Conservation (phyloP, 2,888 invertebrate genomes). For the Eilema depressum region DNA sequence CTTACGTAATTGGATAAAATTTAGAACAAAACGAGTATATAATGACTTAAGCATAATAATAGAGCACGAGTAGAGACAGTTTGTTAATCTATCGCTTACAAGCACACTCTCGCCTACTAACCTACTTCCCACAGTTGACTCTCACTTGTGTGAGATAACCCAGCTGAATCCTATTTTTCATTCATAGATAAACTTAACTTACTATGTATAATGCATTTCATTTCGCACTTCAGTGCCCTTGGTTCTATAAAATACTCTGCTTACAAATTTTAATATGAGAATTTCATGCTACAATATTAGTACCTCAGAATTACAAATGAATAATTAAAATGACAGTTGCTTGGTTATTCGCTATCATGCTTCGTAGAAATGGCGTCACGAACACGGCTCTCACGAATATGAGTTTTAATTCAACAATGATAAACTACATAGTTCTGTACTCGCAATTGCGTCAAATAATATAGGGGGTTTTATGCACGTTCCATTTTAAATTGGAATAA, state of each 20-base stretch:
- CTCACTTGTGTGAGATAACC: constrained; percentile 45
- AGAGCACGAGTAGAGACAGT: constrained; percentile 39
- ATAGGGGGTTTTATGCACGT: constrained; percentile 65
- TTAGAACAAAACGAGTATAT: not conserved
- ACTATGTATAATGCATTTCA: constrained; percentile 29
- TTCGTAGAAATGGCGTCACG: constrained; percentile 40
- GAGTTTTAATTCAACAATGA: constrained; percentile 40
- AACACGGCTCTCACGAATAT: constrained; percentile 32
- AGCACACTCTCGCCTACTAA: constrained; percentile 46
- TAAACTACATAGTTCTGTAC: constrained; percentile 41
- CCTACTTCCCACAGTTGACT: constrained; percentile 41
- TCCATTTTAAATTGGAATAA: constrained; percentile 75
- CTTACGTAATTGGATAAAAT: not conserved
- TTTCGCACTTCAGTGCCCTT: constrained; percentile 31
- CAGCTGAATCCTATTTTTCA: constrained; percentile 39
- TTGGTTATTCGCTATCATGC: constrained; percentile 46
- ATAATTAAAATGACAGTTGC: constrained; percentile 54
- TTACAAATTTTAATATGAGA: constrained; percentile 36
- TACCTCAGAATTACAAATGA: constrained; percentile 49
- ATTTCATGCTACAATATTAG: constrained; percentile 43
- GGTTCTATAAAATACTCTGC: constrained; percentile 26
- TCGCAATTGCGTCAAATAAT: constrained; percentile 51
- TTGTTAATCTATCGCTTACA: constrained; percentile 50
- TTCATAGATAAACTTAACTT: constrained; percentile 23
- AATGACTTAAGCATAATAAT: constrained; percentile 36